These are phyloP conservation scores for Scaptomyza graminum DNA, from an alignment of 1,140 invertebrate genomes.

Conservation along the genomic window DNA sequence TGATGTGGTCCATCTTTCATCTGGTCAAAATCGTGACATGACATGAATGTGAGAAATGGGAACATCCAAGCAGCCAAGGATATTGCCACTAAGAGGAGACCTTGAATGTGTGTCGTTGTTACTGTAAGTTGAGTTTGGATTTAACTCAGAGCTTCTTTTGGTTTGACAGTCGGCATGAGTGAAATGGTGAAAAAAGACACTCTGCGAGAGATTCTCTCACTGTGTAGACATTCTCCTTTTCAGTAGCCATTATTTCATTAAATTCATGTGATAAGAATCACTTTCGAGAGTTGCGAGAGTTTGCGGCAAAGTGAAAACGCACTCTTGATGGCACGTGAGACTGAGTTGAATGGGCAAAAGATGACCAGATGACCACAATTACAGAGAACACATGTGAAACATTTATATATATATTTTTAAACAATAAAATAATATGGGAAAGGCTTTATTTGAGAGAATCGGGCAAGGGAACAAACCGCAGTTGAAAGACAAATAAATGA, in stretches of 20 bases:
- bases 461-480: conserved; percentile 12
- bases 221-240: conserved; percentile 52
- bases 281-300: conserved; percentile 52
- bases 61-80: conserved; percentile 47
- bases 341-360: conserved; percentile 25
- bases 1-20: conserved; percentile 56
- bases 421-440: conserved; percentile 69
- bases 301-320: conserved; percentile 66
- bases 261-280: conserved; percentile 74
- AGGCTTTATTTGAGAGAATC: conserved; percentile 45
- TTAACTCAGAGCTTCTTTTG: conserved; percentile 52
- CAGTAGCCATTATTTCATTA: conserved; percentile 68
- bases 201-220: not conserved
- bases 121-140: conserved; percentile 43
- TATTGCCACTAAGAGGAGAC: conserved; percentile 44
- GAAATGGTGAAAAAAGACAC: conserved; percentile 40
- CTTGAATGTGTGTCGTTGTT: conserved; percentile 63
- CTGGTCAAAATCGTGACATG: conserved; percentile 74
- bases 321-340: conserved; percentile 79
- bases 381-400: conserved; percentile 45
- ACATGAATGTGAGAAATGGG: conserved; percentile 58
- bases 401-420: conserved; percentile 27
- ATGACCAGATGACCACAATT: conserved; percentile 38
- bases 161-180: conserved; percentile 64
- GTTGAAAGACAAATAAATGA: conserved; percentile 49